Base-by-base conservation (phyloP, 1,140 invertebrate genomes). In the Trichoplusia ni region DNA sequence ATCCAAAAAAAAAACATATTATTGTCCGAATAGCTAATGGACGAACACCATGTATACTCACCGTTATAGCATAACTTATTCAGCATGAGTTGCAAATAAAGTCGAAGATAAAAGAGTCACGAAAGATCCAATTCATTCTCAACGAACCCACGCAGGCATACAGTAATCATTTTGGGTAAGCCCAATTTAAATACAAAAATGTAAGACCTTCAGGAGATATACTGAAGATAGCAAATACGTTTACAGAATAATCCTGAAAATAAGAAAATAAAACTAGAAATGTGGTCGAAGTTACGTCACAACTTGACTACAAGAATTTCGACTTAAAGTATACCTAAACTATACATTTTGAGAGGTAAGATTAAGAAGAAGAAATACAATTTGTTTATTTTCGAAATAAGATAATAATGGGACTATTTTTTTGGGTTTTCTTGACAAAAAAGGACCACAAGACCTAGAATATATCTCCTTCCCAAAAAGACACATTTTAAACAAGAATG, bases 91-190 rank as follows among this genome's bases (percentile, higher is more conserved):
- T 27, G 23, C 13, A 18, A 56, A 56, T 27, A 40, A 56, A n/a
- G n/a, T n/a, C n/a, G n/a, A n/a, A n/a, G n/a, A n/a, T n/a, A n/a
- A 40, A 27, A 4, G 8, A 7, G 5, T 35, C 35, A 38, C 25
- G 25, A 40, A 54, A 37, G 7, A 8, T 23, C 21, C 13, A 7
- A 54, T 54, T 54, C 35, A 40, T 54, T 38, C 47, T n/a, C 8
- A n/a, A 16, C 11, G 25, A 11, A 25, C 25, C 7, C 29, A 29
- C 21, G 46, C 25, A 31, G 27, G 16, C n/a, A 49, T 49, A 8
- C 16, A 49, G 11, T 54, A 3, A 37, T 37, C n/a, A 13, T 37
- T 11, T 13, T 11, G 33, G 14, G 51, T 25, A 14, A 29, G 23
- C 51, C 27, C 33, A 38, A 56, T 56, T 56, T 40, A 11, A 9